Base-by-base conservation (phyloP, 1,140 invertebrate species). In the Chironomus striatipennis region DNA sequence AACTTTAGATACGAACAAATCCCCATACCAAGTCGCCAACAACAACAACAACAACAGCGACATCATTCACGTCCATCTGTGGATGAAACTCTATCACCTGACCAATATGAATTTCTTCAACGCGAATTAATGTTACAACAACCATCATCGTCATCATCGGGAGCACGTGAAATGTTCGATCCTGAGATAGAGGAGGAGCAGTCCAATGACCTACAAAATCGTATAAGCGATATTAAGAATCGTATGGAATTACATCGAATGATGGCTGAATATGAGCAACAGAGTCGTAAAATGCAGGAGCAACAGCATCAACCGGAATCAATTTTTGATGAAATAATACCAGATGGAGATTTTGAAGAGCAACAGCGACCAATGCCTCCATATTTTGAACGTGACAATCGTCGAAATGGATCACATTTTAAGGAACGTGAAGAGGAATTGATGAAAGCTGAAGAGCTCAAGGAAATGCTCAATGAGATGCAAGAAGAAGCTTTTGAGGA, bases 31-130 rank as follows among this genome's bases (percentile, higher is more conserved):
- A n/a, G 73, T 9, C 74, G 74, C 34, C 64, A 75, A 73, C 75
- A 75, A 70, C 73, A 76, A 47, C 75, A 74, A 77, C 24, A 73
- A 70, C 74, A 77, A 73, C 67, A 76, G 42, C 18, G 77, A 77
- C 34, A 75, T 79, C 34, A 79, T 77, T 75, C 76, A 76, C 76
- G 43, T 77, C 74, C 77, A 76, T 75, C 76, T 77, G 76, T 80
- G 57, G 76, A 73, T 42, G 76, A 76, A 82, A 77, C 80, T 81
- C 42, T 79, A 77, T 9, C 77, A 76, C 9, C 21, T 64, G 77
- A 79, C 24, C 73, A 75, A 20, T 78, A 80, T 65, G 75, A 74
- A 1, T 75, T 77, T 10, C 78, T 80, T 34, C 65, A 70, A 70
- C 17, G 65, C 17, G 65, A 70, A 21, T 80, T 17, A 72, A 24